Percentiles rank a stretch among this genome's conserved stretches.
Evolutionary conservation across 2,113 vertebrate species (phyloP).

Genomic region (Percopsis transmontana): DNA sequence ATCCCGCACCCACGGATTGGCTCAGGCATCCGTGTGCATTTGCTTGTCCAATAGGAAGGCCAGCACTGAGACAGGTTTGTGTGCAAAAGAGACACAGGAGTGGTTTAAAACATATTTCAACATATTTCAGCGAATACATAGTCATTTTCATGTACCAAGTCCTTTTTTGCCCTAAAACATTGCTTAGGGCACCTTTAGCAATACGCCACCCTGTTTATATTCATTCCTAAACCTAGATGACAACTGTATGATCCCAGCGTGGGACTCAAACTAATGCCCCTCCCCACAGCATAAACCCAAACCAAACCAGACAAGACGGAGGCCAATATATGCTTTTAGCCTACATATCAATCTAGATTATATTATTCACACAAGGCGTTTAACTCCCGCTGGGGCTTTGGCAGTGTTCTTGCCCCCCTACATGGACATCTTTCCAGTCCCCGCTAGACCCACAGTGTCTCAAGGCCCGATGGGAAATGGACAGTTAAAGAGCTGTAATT

Average conservation of each 20-base stretch:
- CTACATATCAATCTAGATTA: conserved; percentile 41
- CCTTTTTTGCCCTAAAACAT: no score
- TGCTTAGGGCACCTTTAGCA: conserved; percentile 25
- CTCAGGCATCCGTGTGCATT: no score
- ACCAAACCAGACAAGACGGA: conserved; percentile 19
- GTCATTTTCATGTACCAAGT: no score
- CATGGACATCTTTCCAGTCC: conserved; percentile 45
- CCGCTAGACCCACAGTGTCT: conserved; percentile 49
- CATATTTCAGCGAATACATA: no score
- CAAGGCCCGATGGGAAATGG: conserved; percentile 70
- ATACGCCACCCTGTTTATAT: conserved; percentile 49
- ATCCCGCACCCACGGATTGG: no score
- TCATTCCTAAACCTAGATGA: conserved; percentile 48
- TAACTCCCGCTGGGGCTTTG: conserved; percentile 36
- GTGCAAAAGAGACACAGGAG: no score
- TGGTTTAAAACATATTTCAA: no score
- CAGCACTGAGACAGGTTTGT: no score
- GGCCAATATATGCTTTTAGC: conserved; percentile 16
- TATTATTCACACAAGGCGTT: conserved; percentile 39
- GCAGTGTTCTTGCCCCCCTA: conserved; percentile 38
- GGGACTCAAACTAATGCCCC: conserved; percentile 46
- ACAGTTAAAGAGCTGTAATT: conserved; percentile 74
- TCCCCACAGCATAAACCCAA: conserved; percentile 24
- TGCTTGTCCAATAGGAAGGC: no score
- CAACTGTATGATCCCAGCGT: conserved; percentile 57